Evolutionary conservation across 2,888 invertebrate genomes (phyloP), one percentile per base, ranked within the genome.

Genomic region (Drosophila neotestacea): DNA sequence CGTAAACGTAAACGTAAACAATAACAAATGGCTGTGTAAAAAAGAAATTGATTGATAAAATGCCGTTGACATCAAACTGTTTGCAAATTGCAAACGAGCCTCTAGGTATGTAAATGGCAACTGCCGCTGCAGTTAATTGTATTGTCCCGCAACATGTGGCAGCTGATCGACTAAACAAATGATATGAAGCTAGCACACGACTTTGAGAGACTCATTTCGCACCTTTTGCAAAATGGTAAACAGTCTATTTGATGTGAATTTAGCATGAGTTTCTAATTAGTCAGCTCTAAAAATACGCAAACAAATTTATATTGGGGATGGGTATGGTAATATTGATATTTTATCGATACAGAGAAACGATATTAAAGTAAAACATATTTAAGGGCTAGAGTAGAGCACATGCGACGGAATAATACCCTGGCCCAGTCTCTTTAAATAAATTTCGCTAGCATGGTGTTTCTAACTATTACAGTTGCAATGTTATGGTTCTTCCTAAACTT

Each of bases 41-140:
- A 58, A 67, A 51, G 39, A 75, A 80, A 70, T 80, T 72, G 73
- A 82, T 80, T 75, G 83, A 69, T 64, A 38, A 67, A 80, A 69
- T 71, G 50, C 54, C 66, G 52, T 47, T 77, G 63, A 64, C 74
- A 61, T 36, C 66, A 70, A 77, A 77, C 54, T 60, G 60, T 63
- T 66, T 41, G 60, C 55, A 63, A 70, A 59, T 65, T 62, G 65
- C 65, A 27, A 63, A 58, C 73, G 70, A 70, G 62, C 70, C 73
- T 63, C 56, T 48, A 39, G 73, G 56, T 42, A 39, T 70, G 56
- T 42, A 42, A 55, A 51, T 65, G 58, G 10, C 62, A 44, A 47
- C 32, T 38, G 39, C 62, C 6, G 47, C 46, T 68, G 58, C 63
- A 36, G 60, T 54, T 73, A 81, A 81, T 84, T 84, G 81, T 77